Evolutionary conservation across 2,888 invertebrate species (phyloP), one percentile per base, ranked within the genome.

Genomic region (Dryadula phaetusa): DNA sequence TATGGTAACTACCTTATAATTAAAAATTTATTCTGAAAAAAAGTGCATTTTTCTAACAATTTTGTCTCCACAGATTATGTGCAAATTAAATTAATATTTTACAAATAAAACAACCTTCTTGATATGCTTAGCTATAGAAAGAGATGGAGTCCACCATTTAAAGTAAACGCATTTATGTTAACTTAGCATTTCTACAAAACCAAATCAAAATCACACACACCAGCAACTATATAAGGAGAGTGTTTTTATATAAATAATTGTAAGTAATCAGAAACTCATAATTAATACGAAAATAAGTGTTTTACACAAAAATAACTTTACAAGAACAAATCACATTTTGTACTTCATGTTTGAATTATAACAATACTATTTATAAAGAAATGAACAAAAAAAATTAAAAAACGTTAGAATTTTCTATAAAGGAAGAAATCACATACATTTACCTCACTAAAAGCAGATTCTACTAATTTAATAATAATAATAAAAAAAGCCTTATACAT

Each of bases 91-190:
- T 12, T 34, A 4, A 20, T 14, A 34, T 40, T 20, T 56, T 56
- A 40, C n/a, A 10, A 44, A 44, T 12, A 60, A 32, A 44, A 60
- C 60, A 60, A 60, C 60, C 60, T 60, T 44, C 28, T 60, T 60
- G 60, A 60, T 60, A 60, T 60, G 60, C 32, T 32, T 28, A 12
- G 18, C 42, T 28, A 32, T 22, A 16, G n/a, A 44, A 44, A 44
- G 22, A 18, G 46, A 20, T 18, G 46, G 46, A 46, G 3, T 54
- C n/a, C 37, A 37, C 20, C 14, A 8, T 37, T 37, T 8, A 3
- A 28, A 49, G 49, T 49, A n/a, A 28, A 49, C 28, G n/a, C 10
- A 25, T 49, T 16, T 28, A 25, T n/a, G 14, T 14, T 25, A 2
- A 40, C 14, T n/a, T 47, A 47, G 22, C 7, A 7, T 14, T 47